Conservation (phyloP, 2,888 invertebrate species). For the Ommatoiulus sabulosus region DNA sequence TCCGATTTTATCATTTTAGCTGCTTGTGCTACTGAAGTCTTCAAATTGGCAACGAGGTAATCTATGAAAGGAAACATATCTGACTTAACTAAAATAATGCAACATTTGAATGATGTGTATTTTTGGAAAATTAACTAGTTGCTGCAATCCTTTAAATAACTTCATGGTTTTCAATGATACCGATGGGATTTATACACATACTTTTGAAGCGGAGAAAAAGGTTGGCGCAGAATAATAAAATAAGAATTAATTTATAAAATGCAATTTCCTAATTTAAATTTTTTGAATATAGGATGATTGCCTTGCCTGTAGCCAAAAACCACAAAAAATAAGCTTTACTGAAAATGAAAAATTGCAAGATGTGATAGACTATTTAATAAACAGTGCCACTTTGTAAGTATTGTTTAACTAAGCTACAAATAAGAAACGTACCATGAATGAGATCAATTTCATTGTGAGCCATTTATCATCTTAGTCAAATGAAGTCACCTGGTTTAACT, state of each 20-base stretch:
- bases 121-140: constrained; percentile 71
- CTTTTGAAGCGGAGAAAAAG: constrained; percentile 91
- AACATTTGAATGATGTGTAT: background rate
- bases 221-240: constrained; percentile 61
- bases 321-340: constrained; percentile 64
- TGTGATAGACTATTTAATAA: constrained; percentile 83
- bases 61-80: background rate
- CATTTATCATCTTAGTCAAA: constrained; percentile 72
- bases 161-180: constrained; percentile 97
- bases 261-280: background rate
- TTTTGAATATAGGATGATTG: constrained; percentile 75
- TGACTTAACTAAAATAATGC: background rate
- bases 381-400: constrained; percentile 76
- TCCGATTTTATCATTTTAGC: constrained; percentile 69
- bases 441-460: background rate
- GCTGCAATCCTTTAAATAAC: constrained; percentile 90
- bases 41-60: constrained; percentile 88
- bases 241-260: background rate
- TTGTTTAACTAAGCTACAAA: background rate
- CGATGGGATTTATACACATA: constrained; percentile 95
- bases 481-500: constrained; percentile 89
- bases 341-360: constrained; percentile 78
- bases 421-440: background rate
- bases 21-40: constrained; percentile 94
- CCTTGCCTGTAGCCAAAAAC: constrained; percentile 82